These are phyloP conservation scores for Trialeurodes vaporariorum DNA, from an alignment of 1,140 invertebrate genomes.

Conservation along the genomic window DNA sequence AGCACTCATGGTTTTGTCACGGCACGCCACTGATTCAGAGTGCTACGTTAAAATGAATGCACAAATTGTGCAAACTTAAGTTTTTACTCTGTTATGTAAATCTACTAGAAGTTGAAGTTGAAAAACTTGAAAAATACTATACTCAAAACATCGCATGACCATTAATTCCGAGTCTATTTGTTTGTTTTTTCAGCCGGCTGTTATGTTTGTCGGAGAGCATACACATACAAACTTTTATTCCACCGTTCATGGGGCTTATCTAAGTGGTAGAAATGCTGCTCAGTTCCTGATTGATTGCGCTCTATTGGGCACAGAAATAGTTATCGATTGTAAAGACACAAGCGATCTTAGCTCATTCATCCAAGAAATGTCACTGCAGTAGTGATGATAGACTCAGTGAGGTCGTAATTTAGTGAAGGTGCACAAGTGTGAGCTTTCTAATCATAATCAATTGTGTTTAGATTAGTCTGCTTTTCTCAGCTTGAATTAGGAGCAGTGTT, in stretches of 20 bases:
- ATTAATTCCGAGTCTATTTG: too few relatives aligned
- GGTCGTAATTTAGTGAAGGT: too few relatives aligned
- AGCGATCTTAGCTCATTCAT: constrained; percentile 76
- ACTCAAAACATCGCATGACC: constrained; percentile 1
- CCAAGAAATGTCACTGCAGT: constrained; percentile 56
- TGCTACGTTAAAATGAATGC: too few relatives aligned
- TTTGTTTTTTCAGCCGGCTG: constrained; percentile 46
- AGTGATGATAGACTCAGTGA: too few relatives aligned
- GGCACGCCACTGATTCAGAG: too few relatives aligned
- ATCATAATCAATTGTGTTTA: too few relatives aligned
- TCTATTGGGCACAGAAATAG: constrained; percentile 39
- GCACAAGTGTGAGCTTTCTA: too few relatives aligned
- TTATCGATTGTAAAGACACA: constrained; percentile 50
- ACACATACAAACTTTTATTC: constrained; percentile 90
- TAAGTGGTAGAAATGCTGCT: constrained; percentile 77
- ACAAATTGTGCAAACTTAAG: not conserved
- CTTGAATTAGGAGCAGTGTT: too few relatives aligned
- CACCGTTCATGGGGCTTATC: constrained; percentile 85
- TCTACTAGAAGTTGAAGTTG: not conserved
- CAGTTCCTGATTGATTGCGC: constrained; percentile 47
- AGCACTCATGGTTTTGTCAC: too few relatives aligned
- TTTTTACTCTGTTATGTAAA: constrained; percentile 10
- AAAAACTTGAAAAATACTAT: not conserved
- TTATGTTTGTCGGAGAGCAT: constrained; percentile 87
- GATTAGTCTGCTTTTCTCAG: too few relatives aligned